A percentile compares a stretch with the other conserved stretches of the same genome.
These are phyloP conservation scores for Aurelia aurita DNA, from an alignment of 30 jellyfish, hydroid and myxozoan genomes.

Conservation along the genomic window DNA sequence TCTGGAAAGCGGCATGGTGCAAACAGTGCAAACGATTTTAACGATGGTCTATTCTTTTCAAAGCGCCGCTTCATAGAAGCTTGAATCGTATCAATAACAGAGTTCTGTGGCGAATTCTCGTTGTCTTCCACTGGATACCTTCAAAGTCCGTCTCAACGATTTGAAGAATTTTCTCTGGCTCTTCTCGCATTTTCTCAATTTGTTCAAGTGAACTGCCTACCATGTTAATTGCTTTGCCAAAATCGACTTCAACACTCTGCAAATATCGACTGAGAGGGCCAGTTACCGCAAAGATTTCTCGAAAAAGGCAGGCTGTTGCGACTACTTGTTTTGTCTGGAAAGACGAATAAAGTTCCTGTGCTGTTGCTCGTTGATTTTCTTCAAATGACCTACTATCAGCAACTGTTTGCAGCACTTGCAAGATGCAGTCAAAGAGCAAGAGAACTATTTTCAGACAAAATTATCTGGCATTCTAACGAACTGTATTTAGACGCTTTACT, in stretches of 20 bases:
- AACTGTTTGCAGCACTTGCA: slow-evolving; percentile 13
- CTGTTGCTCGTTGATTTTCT: not conserved
- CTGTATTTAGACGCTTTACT: not conserved
- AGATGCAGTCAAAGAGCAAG: not conserved
- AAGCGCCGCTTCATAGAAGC: slow-evolving; percentile 1
- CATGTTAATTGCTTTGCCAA: slow-evolving; percentile 7
- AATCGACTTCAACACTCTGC: slow-evolving; percentile 2
- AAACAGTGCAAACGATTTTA: not conserved
- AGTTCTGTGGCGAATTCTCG: slow-evolving; percentile 1
- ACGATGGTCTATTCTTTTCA: not conserved
- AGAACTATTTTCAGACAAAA: not conserved
- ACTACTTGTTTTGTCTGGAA: slow-evolving; percentile 1
- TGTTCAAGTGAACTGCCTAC: not conserved
- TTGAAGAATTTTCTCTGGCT: slow-evolving; percentile 13
- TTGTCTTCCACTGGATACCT: slow-evolving; percentile 21
- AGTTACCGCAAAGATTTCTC: slow-evolving; percentile 10
- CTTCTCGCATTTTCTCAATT: slow-evolving; percentile 4
- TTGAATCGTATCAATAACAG: slow-evolving; percentile 5
- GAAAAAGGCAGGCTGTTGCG: not conserved
- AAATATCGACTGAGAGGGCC: slow-evolving; percentile 6
- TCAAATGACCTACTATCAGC: not conserved
- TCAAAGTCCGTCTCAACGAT: slow-evolving; percentile 8
- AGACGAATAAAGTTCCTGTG: not conserved
- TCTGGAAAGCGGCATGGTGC: slow-evolving; percentile 2
- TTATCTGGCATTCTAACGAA: slow-evolving; percentile 9